These are phyloP conservation scores for Neoarius graeffei DNA, from an alignment of 2,113 vertebrate genomes.

Conservation along the genomic window DNA sequence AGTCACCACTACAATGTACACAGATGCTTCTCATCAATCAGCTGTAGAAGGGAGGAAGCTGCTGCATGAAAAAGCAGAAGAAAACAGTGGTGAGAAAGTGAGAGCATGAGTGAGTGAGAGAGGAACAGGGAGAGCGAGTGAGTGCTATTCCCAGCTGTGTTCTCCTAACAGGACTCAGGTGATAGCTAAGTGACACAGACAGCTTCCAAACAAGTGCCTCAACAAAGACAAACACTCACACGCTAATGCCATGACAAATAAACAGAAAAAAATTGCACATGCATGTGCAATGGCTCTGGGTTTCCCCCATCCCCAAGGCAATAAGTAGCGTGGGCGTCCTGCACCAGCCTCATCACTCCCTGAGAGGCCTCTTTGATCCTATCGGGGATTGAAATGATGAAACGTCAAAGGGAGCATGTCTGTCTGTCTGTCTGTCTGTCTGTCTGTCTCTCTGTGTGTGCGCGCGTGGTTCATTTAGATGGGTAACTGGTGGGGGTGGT, in stretches of 20 bases:
- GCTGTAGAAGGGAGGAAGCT: not conserved
- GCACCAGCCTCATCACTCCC: slow-evolving; percentile 54
- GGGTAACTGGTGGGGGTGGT: slow-evolving; percentile 45
- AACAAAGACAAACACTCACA: slow-evolving; percentile 49
- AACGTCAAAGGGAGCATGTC: slow-evolving; percentile 29
- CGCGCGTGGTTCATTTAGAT: slow-evolving; percentile 41
- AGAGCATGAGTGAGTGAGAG: not conserved
- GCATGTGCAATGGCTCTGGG: slow-evolving; percentile 28
- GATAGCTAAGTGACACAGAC: slow-evolving; percentile 59
- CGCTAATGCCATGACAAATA: slow-evolving; percentile 53
- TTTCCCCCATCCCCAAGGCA: slow-evolving; percentile 59
- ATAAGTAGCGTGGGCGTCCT: slow-evolving; percentile 49
- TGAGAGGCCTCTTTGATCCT: slow-evolving; percentile 60
- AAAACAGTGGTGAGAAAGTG: not conserved
- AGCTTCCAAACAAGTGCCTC: slow-evolving; percentile 58
- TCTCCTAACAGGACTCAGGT: slow-evolving; percentile 72
- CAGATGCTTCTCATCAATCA: slow-evolving; percentile 60
- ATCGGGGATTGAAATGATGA: slow-evolving; percentile 57
- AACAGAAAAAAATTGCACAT: slow-evolving; percentile 54
- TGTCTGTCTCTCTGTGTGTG: not conserved
- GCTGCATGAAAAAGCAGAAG: not conserved
- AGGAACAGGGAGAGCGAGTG: not conserved
- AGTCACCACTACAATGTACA: slow-evolving; percentile 36
- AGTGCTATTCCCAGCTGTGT: slow-evolving; percentile 61
- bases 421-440: not conserved